Evolutionary conservation across 1,140 invertebrate genomes (phyloP).

Genomic region (Camponotus pennsylvanicus): DNA sequence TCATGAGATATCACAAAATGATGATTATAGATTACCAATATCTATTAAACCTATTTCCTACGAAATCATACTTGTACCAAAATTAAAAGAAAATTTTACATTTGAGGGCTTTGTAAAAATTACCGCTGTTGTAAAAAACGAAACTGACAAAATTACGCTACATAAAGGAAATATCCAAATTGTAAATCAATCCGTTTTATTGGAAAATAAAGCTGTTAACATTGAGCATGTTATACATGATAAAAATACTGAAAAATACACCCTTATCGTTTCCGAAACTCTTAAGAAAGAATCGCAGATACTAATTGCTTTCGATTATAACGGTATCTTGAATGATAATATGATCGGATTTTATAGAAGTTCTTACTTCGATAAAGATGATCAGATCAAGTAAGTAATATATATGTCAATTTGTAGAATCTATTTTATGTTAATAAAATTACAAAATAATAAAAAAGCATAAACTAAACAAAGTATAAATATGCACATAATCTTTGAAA

Average conservation of each 20-base stretch:
- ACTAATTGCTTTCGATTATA: slow-evolving; percentile 65
- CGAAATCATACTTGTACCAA: slow-evolving; percentile 52
- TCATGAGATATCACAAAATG: not conserved
- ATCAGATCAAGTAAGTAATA: slow-evolving; percentile 87
- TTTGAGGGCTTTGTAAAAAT: slow-evolving; percentile 89
- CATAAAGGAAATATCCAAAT: slow-evolving; percentile 88
- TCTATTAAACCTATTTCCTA: slow-evolving; percentile 71
- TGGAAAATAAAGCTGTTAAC: slow-evolving; percentile 68
- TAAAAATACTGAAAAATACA: slow-evolving; percentile 89
- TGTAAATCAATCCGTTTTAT: slow-evolving; percentile 78
- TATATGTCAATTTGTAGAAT: not conserved
- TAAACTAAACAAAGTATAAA: too few relatives aligned
- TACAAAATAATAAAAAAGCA: slow-evolving; percentile 10
- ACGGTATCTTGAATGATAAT: slow-evolving; percentile 75
- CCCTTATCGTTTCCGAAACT: slow-evolving; percentile 86
- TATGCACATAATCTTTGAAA: not conserved
- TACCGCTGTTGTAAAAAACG: slow-evolving; percentile 85
- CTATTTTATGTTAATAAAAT: slow-evolving; percentile 4
- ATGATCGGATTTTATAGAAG: slow-evolving; percentile 90
- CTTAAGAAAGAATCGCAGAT: slow-evolving; percentile 82
- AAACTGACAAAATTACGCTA: slow-evolving; percentile 89
- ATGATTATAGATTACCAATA: slow-evolving; percentile 75
- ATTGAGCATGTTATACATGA: slow-evolving; percentile 83
- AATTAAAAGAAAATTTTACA: slow-evolving; percentile 85
- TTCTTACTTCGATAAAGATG: slow-evolving; percentile 90